Evolutionary conservation across 2,888 invertebrate genomes (phyloP), one percentile per base, ranked within the genome.

Genomic region (Drepana falcataria): DNA sequence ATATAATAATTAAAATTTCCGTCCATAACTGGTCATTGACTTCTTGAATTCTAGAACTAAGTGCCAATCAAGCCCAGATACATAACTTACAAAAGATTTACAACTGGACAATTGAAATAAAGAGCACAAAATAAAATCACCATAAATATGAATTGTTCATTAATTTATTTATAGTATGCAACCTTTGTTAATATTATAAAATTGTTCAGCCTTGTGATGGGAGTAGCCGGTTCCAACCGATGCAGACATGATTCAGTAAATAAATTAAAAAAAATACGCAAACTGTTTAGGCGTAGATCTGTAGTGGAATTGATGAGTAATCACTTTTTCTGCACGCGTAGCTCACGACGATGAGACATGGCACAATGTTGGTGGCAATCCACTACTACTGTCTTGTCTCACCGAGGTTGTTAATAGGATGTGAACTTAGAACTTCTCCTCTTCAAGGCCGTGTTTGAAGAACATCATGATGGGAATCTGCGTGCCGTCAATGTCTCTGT

Each of bases 371-470:
- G 9, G 44, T 9, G 3, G 9, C 6, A 44, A 6, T 3, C 6
- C 44, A 44, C 4, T 6, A 7, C 40, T 4, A 40, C 6, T 44
- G 3, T 9, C 44, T 9, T 44, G 44, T 44, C 44, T 44, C 9
- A 3, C 9, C 44, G 44, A 9, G 9, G 44, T 9, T 44, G 44
- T 44, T 44, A 44, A 9, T 6, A 9, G 6, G 44, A 9, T 44
- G 44, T 44, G 44, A 9, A 44, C 56, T 89, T 96, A 98, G 92
- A 96, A 97, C 91, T 99, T 99, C 91, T 99, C 98, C 85, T 98
- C 98, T 56, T 95, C 94, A 60, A 99, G 93, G 62, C 98, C 99
- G 74, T 98, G 98, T 90, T 98, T 98, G 92, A 97, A 97, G 91
- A 98, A 97, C 96, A 98, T 97, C 83, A 99, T 92, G 69, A 97